Base-by-base conservation (phyloP, 2,113 vertebrate species). In the Raja brachyura region DNA sequence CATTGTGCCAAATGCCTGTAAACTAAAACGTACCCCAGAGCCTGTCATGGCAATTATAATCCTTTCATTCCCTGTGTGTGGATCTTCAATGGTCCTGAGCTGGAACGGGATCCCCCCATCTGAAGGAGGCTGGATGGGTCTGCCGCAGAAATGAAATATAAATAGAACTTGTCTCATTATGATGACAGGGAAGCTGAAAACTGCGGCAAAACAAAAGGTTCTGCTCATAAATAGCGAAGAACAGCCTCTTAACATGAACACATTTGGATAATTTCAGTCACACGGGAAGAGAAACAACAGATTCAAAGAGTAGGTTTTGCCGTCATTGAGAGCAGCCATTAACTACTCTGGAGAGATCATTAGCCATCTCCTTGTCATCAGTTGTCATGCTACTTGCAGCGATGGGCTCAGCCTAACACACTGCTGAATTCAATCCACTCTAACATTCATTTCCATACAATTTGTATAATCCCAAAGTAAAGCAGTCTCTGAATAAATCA, bases 401-500 rank as follows among this genome's bases (percentile, higher is more conserved):
- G 39, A 66, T 63, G 73, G 88, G 13, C 88, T 92, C 88, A 39
- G 25, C 39, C 88, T 63, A 63, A 88, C 81, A 85, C 56, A 85
- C n/a, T 88, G n/a, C 56, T 31, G 59, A 88, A 88, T 88, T 63
- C 59, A 63, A 63, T 63, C 83, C n/a, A 14, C 59, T 63, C 59
- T 88, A 88, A 88, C 61, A 88, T 88, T 88, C 13, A 88, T 88
- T 88, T 88, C 90, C 66, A 92, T 54, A 92, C 66, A 73, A 92
- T 48, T 39, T 73, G 68, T 73, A 22, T 54, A 74, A 70, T 33
- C 90, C 22, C 20, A 74, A 92, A 73, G 33, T 28, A 54, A 66
- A 54, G 59, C 59, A 88, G 68, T 25, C 20, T 92, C 39, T 74
- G 90, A 73, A 92, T 92, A 92, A 92, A 92, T 90, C 88, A 90